Base-by-base conservation (phyloP, 2,888 invertebrate species). In the Melieria picta region DNA sequence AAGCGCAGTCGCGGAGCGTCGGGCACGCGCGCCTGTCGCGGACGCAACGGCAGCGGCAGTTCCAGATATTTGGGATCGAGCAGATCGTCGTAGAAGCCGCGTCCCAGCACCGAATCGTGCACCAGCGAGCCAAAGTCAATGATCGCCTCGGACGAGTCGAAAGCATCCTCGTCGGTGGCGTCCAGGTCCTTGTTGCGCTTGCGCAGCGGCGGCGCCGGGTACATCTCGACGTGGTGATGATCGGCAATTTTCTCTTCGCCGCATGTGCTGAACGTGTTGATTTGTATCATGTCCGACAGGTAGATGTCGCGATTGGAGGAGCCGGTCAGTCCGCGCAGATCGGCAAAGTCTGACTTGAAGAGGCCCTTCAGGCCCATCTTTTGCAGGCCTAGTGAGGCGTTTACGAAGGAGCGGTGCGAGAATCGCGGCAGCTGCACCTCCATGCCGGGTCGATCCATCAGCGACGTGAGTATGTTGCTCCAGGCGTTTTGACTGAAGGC, bases 401-500 rank as follows among this genome's bases (percentile, higher is more conserved):
- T 96, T 46, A 95, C 91, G 9, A 94, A 90, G 0, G 95, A 95
- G 76, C 93, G 90, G 79, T 95, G 95, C 10, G 93, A 91, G 84
- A 95, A 95, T 77, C 94, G 90, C 0, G 96, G 96, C 62, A 96
- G 90, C 85, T 95, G 95, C 1, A 95, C 89, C 86, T 95, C 95
- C 66, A 95, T 86, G 0, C 93, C 93, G 0, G 91, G 90, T 2
- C 95, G 89, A 30, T 94, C 93, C 76, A 94, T 90, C 4, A 95
- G 86, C 0, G 93, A 91, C 30, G 93, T 90, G 6, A 95, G 87
- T 7, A 95, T 84, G 65, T 92, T 90, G 66, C 91, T 91, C 94
- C 94, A 94, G 1, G 91, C 89, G 5, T 91, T 90, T 65, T 92
- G 90, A 10, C 90, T 89, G 65, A 92, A 91, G 3, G 91, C 91